These are phyloP conservation scores for Lasioglossum zephyrum DNA, from an alignment of 2,888 invertebrate species.

Conservation along the genomic window DNA sequence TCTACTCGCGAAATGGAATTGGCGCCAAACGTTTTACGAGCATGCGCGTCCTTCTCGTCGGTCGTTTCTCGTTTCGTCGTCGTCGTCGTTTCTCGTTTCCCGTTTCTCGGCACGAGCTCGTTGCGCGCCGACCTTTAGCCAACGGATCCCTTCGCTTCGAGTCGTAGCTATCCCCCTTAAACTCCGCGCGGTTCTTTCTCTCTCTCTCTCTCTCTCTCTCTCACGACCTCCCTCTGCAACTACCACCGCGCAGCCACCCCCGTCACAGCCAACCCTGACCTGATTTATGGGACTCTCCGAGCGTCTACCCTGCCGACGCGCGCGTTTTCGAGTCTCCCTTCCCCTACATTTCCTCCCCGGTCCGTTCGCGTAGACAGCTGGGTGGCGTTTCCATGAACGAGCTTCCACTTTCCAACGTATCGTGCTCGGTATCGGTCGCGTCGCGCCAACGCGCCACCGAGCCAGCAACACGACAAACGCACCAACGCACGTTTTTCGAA, in stretches of 20 bases:
- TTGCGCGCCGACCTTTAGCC: constrained; percentile 83
- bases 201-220: constrained; percentile 51
- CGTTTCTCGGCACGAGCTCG: constrained; percentile 73
- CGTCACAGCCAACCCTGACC: constrained; percentile 84
- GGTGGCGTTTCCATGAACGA: constrained; percentile 77
- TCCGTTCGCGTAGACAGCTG: constrained; percentile 78
- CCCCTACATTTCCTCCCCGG: constrained; percentile 16
- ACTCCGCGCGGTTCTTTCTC: constrained; percentile 70
- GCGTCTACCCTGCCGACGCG: constrained; percentile 84
- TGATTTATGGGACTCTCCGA: constrained; percentile 88
- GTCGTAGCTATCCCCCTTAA: constrained; percentile 74
- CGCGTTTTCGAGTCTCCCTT: constrained; percentile 65
- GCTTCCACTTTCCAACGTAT: constrained; percentile 23
- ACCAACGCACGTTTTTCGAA: not conserved
- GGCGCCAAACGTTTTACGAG: constrained; percentile 80
- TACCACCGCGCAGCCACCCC: constrained; percentile 78
- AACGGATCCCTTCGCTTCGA: constrained; percentile 75
- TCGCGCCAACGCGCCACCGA: not conserved
- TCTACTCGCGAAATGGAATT: constrained; percentile 72
- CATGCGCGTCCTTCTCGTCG: constrained; percentile 74
- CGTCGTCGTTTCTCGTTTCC: not conserved
- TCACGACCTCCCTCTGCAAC: constrained; percentile 71
- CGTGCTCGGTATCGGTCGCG: constrained; percentile 14
- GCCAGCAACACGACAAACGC: not conserved
- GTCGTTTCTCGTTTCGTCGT: constrained; percentile 48